Evolutionary conservation across 2,113 vertebrate genomes (phyloP).

Genomic region (Galbula dea): DNA sequence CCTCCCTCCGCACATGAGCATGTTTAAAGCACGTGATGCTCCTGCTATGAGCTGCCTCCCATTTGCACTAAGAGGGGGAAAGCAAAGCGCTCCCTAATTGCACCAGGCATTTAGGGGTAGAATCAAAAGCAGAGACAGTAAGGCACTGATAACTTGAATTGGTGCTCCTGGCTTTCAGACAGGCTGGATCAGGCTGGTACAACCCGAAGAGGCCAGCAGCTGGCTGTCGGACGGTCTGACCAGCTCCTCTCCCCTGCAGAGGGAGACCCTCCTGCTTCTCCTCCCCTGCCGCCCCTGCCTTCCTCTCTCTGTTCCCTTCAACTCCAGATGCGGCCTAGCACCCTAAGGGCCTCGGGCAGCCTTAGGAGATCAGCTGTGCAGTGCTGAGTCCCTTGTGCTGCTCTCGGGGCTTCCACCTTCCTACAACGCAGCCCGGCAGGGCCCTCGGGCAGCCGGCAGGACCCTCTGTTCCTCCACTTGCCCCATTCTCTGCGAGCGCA

Average conservation of each 20-base stretch:
- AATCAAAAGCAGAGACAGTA: background rate
- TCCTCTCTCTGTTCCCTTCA: background rate
- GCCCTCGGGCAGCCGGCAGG: no score
- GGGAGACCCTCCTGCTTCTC: background rate
- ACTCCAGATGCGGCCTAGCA: background rate
- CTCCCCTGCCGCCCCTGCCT: background rate
- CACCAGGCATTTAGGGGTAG: background rate
- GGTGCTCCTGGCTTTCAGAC: background rate
- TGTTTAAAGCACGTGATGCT: fast-evolving
- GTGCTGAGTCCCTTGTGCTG: background rate
- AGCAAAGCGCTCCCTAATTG: background rate
- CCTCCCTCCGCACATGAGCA: background rate
- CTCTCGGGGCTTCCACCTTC: background rate
- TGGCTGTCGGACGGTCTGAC: background rate
- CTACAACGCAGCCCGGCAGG: background rate
- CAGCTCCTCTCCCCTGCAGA: background rate
- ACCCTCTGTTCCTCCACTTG: no score
- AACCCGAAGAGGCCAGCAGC: fast-evolving
- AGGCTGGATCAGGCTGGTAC: background rate
- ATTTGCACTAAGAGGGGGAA: background rate
- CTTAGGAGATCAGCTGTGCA: slow-evolving; percentile 30
- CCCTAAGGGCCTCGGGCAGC: slow-evolving; percentile 18
- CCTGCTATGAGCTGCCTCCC: background rate
- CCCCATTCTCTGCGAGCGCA: fast-evolving
- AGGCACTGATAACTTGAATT: background rate